These are phyloP conservation scores for Solea solea DNA, from an alignment of 2,113 vertebrate genomes.

Conservation along the genomic window DNA sequence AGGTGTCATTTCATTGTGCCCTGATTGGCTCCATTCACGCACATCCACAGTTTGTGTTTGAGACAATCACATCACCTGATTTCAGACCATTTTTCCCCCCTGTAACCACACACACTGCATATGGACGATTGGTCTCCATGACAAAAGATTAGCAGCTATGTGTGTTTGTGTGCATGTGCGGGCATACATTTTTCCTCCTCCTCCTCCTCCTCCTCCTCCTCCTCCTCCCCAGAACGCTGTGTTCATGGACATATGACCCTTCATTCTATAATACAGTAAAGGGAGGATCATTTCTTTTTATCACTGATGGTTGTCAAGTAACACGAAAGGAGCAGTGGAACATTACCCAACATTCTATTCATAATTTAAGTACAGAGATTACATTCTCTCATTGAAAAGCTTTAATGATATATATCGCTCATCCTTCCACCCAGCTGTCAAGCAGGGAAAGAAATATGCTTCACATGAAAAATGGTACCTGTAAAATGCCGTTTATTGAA, in stretches of 20 bases:
- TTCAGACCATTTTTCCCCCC: slow-evolving; percentile 19
- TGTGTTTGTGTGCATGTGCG: slow-evolving; percentile 13
- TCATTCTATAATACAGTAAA: not conserved
- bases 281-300: not conserved
- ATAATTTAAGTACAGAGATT: not conserved
- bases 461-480: too few species aligned
- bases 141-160: slow-evolving; percentile 60
- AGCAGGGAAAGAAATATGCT: not conserved
- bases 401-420: not conserved
- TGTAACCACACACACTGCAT: slow-evolving; percentile 15
- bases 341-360: not conserved
- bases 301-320: not conserved
- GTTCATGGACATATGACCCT: slow-evolving; percentile 24
- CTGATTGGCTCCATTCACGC: too few species aligned
- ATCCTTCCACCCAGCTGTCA: not conserved
- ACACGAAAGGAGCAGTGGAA: not conserved
- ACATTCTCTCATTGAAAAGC: not conserved
- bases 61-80: slow-evolving; percentile 17
- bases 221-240: slow-evolving; percentile 1
- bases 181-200: not conserved
- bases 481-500: not conserved
- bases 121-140: slow-evolving; percentile 34
- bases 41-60: not conserved
- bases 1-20: not conserved
- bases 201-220: not conserved